Percentiles rank a stretch among this genome's conserved stretches.
Evolutionary conservation across 2,113 vertebrate species (phyloP).

Genomic region (Saiga tatarica): DNA sequence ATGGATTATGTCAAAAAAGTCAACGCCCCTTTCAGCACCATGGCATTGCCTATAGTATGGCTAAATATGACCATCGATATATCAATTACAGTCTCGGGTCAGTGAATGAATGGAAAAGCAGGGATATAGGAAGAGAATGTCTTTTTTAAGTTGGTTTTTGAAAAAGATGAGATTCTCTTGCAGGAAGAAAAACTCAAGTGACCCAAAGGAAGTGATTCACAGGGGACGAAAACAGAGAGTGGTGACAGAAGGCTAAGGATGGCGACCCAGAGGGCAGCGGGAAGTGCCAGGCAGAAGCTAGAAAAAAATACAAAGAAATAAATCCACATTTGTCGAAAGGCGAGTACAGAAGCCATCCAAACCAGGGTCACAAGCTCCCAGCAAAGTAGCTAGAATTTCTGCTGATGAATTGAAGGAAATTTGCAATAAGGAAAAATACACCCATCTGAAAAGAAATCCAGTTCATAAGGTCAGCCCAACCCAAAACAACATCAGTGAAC

Average conservation of each 20-base stretch:
- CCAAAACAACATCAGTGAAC: conserved; percentile 79
- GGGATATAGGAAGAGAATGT: background rate
- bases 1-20: background rate
- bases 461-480: conserved; percentile 76
- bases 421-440: conserved; percentile 85
- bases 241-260: background rate
- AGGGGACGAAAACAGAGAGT: background rate
- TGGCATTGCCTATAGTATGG: background rate
- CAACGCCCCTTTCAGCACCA: background rate
- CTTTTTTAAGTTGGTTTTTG: background rate
- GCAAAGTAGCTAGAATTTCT: conserved; percentile 77
- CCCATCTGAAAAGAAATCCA: conserved; percentile 80
- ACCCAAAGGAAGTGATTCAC: background rate
- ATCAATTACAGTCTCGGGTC: background rate
- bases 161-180: background rate
- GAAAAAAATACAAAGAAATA: conserved; percentile 5
- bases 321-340: conserved; percentile 34
- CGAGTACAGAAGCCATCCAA: conserved; percentile 50
- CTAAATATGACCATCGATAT: background rate
- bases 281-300: background rate
- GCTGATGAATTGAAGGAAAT: conserved; percentile 87
- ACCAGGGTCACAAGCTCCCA: conserved; percentile 74
- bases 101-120: background rate
- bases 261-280: background rate
- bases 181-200: conserved; percentile 7